Percentiles rank a stretch among this genome's conserved stretches.
Conservation (phyloP, 2,797 vertebrate species). For the Serranus cabrilla region DNA sequence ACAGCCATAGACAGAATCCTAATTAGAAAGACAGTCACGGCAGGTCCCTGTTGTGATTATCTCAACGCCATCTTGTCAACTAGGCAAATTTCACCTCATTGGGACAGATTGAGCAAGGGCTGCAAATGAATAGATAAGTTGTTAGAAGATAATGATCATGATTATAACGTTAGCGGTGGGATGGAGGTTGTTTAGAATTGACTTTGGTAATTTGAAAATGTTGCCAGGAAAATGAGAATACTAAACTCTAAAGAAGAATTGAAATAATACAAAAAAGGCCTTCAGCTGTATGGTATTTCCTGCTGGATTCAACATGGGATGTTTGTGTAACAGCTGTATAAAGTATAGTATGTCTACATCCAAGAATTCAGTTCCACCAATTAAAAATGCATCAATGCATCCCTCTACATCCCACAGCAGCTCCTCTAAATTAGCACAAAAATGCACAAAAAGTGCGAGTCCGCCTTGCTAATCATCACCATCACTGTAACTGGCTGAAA, state of each 20-base stretch:
- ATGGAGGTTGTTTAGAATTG: constrained; percentile 66
- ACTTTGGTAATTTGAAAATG: constrained; percentile 45
- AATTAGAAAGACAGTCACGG: constrained; percentile 74
- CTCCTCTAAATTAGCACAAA: constrained; percentile 14
- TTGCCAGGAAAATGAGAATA: constrained; percentile 18
- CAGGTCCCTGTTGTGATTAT: constrained; percentile 72
- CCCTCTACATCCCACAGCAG: neutral
- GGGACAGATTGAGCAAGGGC: constrained; percentile 63
- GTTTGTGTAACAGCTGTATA: constrained; percentile 29
- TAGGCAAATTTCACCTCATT: constrained; percentile 71
- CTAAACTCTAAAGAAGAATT: neutral
- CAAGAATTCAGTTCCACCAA: constrained; percentile 29
- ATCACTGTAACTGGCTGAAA: neutral
- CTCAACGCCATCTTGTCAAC: constrained; percentile 77
- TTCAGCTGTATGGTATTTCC: constrained; percentile 9
- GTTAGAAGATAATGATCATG: constrained; percentile 71
- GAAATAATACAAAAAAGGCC: neutral
- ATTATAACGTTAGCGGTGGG: constrained; percentile 57
- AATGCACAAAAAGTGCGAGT: neutral
- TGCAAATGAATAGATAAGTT: constrained; percentile 73
- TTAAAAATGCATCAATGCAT: constrained; percentile 49
- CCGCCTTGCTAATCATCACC: neutral
- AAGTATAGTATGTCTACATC: constrained; percentile 8
- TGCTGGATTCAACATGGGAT: constrained; percentile 8
- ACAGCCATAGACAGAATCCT: constrained; percentile 64